These are phyloP conservation scores for Limnephilus lunatus DNA, from an alignment of 2,888 invertebrate genomes.

Conservation along the genomic window DNA sequence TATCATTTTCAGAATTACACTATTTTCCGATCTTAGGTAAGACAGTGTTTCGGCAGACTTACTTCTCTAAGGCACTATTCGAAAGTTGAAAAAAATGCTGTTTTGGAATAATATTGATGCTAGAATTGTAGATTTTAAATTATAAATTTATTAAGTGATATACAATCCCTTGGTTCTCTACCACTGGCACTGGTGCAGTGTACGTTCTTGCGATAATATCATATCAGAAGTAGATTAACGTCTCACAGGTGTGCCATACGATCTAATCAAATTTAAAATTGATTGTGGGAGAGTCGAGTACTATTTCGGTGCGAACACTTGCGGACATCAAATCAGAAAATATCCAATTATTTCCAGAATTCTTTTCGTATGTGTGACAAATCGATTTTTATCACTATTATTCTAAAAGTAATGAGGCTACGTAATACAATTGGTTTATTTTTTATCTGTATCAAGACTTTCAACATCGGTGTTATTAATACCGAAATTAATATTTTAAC, in stretches of 20 bases:
- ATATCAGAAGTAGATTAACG: neutral
- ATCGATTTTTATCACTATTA: neutral
- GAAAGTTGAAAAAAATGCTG: no score
- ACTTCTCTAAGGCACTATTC: no score
- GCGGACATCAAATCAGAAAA: slow-evolving; percentile 31
- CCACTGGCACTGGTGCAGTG: neutral
- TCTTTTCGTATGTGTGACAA: neutral
- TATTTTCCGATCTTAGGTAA: no score
- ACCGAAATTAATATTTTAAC: neutral
- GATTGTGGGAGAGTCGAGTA: slow-evolving; percentile 34
- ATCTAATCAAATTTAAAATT: slow-evolving; percentile 17
- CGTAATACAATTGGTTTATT: neutral
- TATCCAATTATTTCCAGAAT: slow-evolving; percentile 42
- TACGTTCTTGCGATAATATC: neutral
- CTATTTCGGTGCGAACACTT: slow-evolving; percentile 61
- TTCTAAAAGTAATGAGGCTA: neutral
- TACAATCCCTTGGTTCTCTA: neutral
- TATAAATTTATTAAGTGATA: neutral
- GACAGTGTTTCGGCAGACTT: no score
- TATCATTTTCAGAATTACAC: no score
- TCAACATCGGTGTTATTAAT: neutral
- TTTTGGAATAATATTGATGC: no score
- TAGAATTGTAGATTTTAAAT: no score
- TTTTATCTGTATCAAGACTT: neutral
- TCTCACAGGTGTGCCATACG: slow-evolving; percentile 57